Evolutionary conservation across 2,113 vertebrate species (phyloP), one percentile per base, ranked within the genome.

Genomic region (Pimephales promelas): DNA sequence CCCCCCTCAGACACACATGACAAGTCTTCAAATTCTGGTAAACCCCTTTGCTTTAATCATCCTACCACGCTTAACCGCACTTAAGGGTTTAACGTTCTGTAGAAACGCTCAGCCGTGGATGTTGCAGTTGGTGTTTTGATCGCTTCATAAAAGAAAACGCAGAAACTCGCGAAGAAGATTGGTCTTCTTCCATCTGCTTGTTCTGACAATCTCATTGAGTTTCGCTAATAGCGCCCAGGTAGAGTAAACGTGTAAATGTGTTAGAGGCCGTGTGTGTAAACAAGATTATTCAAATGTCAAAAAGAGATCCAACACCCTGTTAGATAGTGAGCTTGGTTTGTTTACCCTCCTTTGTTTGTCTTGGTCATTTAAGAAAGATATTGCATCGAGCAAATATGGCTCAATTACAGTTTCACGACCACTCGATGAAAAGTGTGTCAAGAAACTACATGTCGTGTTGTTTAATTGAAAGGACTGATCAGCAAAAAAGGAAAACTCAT

Each of bases 11-110:
- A 83, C 84, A 59, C 64, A 75, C 47, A 85, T 4, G 83, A 80
- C 72, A 57, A 56, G 45, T 81, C 83, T 79, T 83, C 54, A 83
- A 43, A 70, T 47, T 79, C 84, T 82, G 68, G 56, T 75, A 76
- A 36, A 73, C 61, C 79, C 24, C 61, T 82, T 76, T 83, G 81
- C 81, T 87, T 87, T 87, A 87, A 87, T 86, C 85, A 84, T 84
- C 82, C 16, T 66, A 26, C 61, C 71, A 79, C 22, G 22, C 70
- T 84, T 84, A 82, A 88, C 71, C 81, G 66, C 83, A 82, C 81
- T 81, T 56, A 11, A 43, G 64, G 73, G 31, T 83, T 80, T 80
- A 66, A 52, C 59, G 20, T 47, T 80, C 43, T 28, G 61, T 49
- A 31, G 43, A 80, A 45, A 80, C 20, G 28, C 57, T 61, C 76